Evolutionary conservation across 2,113 vertebrate species (phyloP).

Genomic region (Spermophilus dauricus): DNA sequence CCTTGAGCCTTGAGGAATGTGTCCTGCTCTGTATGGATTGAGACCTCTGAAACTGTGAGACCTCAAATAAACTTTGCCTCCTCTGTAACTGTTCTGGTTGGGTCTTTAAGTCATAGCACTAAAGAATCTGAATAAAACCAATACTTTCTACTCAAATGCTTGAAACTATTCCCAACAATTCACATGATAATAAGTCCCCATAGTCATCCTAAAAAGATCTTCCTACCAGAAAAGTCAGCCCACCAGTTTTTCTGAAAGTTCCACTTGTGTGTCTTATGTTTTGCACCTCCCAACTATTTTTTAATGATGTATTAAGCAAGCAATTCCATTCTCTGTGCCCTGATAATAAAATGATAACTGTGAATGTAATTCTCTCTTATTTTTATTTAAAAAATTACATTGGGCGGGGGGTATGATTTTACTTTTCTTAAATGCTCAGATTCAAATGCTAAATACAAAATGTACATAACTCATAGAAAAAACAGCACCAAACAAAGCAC

Average conservation of each 20-base stretch:
- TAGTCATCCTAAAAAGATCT: not conserved
- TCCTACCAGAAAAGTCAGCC: not conserved
- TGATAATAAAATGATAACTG: not conserved
- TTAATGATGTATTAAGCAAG: conserved; percentile 46
- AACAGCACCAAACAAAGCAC: not conserved
- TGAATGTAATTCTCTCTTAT: not conserved
- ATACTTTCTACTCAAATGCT: not conserved
- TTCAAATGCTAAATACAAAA: conserved; percentile 60
- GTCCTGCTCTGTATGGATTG: too few relatives aligned
- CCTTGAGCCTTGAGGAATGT: too few relatives aligned
- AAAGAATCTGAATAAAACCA: too few relatives aligned
- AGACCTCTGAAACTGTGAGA: too few relatives aligned
- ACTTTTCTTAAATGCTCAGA: conserved; percentile 46
- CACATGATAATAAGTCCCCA: not conserved
- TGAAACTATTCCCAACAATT: not conserved
- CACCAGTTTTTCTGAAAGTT: not conserved
- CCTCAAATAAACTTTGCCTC: too few relatives aligned
- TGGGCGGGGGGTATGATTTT: not conserved
- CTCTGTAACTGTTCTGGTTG: too few relatives aligned
- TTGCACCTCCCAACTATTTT: not conserved
- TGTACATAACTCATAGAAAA: not conserved
- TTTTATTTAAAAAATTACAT: conserved; percentile 35
- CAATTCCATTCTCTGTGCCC: not conserved
- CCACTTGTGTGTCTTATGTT: not conserved
- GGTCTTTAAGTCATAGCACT: too few relatives aligned